These are phyloP conservation scores for Anthopleura sola DNA, from an alignment of 64 coral and sea anemone genomes.

Conservation along the genomic window DNA sequence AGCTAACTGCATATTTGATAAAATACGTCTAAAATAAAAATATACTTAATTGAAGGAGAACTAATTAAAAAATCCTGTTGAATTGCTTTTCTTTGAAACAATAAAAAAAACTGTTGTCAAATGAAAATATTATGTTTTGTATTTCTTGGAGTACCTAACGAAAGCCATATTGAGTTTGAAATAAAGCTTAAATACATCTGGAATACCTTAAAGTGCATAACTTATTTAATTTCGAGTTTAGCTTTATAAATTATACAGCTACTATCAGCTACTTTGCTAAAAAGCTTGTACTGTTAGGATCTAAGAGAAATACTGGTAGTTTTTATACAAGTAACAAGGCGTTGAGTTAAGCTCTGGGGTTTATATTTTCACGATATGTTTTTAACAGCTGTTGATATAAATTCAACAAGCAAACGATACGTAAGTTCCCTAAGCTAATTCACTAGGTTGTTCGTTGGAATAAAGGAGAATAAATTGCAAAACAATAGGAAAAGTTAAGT, in stretches of 20 bases:
- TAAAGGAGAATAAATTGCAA: not conserved
- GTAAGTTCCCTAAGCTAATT: not conserved
- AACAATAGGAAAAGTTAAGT: not conserved
- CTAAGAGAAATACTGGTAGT: too few relatives aligned
- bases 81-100: not conserved
- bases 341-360: not conserved
- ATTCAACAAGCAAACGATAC: not conserved
- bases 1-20: slow-evolving; percentile 4
- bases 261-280: too few relatives aligned
- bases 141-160: too few relatives aligned
- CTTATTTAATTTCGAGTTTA: too few relatives aligned
- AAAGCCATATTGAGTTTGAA: too few relatives aligned
- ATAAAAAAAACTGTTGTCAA: not conserved
- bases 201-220: too few relatives aligned
- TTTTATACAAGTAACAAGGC: too few relatives aligned
- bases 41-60: not conserved
- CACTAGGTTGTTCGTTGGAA: too few relatives aligned
- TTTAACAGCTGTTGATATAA: not conserved
- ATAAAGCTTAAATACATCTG: too few relatives aligned
- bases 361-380: not conserved
- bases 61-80: not conserved
- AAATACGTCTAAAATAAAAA: not conserved
- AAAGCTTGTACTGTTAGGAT: too few relatives aligned
- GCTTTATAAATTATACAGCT: too few relatives aligned
- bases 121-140: not conserved